A percentile compares a stretch with the other conserved stretches of the same genome.
These are phyloP conservation scores for Anarrhichthys ocellatus DNA, from an alignment of 2,113 vertebrate genomes.

Conservation along the genomic window DNA sequence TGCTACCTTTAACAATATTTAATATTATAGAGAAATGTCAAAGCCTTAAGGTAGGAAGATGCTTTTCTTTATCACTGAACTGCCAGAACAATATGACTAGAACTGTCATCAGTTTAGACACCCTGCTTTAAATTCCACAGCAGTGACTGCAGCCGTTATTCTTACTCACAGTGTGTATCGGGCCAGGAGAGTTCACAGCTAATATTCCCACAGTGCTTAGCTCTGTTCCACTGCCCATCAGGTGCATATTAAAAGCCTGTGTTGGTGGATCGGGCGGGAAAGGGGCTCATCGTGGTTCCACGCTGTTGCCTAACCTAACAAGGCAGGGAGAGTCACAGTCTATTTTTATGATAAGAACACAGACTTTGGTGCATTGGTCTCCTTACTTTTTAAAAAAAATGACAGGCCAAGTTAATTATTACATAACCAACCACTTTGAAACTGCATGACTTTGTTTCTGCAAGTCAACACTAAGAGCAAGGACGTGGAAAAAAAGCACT, in stretches of 20 bases:
- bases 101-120: background rate
- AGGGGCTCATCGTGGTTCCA: conserved; percentile 39
- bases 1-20: background rate
- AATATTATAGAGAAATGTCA: background rate
- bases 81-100: background rate
- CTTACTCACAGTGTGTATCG: background rate
- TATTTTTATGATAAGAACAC: no score
- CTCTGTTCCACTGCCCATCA: conserved; percentile 40
- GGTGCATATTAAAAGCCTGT: conserved; percentile 32
- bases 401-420: no score
- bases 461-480: background rate
- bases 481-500: background rate
- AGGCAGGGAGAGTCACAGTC: conserved; percentile 41
- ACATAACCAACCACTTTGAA: no score
- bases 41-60: background rate
- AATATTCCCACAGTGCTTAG: conserved; percentile 28
- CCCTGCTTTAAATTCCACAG: conserved; percentile 13
- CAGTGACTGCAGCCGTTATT: conserved; percentile 1
- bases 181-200: background rate
- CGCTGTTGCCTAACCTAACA: conserved; percentile 46
- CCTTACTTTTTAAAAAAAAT: no score
- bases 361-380: no score
- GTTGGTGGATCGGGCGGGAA: background rate
- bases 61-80: background rate
- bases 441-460: no score